Base-by-base conservation (phyloP, 2,113 vertebrate genomes). In the Toxotes jaculatrix region DNA sequence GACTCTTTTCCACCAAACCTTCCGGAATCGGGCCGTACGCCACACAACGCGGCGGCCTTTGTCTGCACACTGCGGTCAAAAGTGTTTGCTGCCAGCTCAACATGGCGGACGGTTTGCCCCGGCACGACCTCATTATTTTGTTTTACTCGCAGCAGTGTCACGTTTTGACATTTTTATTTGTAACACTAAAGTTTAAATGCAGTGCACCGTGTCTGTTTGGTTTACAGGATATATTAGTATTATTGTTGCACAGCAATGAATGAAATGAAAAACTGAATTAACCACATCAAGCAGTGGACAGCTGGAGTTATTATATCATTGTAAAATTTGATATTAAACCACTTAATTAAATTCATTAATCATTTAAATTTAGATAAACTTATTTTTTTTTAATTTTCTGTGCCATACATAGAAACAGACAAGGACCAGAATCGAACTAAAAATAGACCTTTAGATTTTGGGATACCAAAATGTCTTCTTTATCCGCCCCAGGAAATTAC, bases 21-120 rank as follows among this genome's bases (percentile, higher is more conserved):
- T 62, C 53, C n/a, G 57, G 42, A 27, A 9, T 79, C n/a, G 11
- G 68, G 71, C 62, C 1, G 34, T 60, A 77, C 14, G 27, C 72
- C 72, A 57, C 40, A 34, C 27, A 55, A 60, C 77, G 21, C 12
- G 49, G 45, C 51, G 0, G 23, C 31, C 38, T 72, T 75, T 82
- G 34, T 76, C 67, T 43, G 27, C 27, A 60, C 23, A 40, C 51
- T 51, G 72, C 57, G 67, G 43, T 78, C 65, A 36, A 47, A 59
- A 68, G 38, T 70, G 74, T 79, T 79, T 76, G 73, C 72, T 62
- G 76, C 51, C 63, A 67, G 64, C 59, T 86, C 85, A 74, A 40
- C 72, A 55, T 17, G 23, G 23, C 13, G 1, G 38, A 56, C 57
- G 7, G 0, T 66, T 69, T 47, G 77, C 74, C 74, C 40, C 71